Evolutionary conservation across 2,888 invertebrate genomes (phyloP), one percentile per base, ranked within the genome.

Genomic region (Rosalia funebris): DNA sequence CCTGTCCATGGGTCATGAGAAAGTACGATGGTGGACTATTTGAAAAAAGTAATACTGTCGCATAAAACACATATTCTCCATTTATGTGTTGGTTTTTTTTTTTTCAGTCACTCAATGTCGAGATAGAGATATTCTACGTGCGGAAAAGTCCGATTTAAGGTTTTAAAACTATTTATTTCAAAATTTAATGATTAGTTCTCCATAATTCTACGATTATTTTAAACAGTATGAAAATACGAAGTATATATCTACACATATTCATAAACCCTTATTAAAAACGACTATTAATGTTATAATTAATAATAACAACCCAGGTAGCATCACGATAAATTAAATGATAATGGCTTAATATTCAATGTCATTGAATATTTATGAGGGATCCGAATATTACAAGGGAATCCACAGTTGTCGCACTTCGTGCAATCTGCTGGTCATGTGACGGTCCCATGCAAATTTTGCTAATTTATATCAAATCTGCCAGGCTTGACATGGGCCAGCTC

Each of bases 381-480:
- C 41, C 31, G 41, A 52, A 52, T 52, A 52, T 52, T 52, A 31
- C 52, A 32, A 41, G 52, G 52, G 52, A 39, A 52, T 52, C 52
- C 41, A 32, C 57, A 57, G 48, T 57, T 57, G 57, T 57, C 46
- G 57, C 57, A 48, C 36, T 42, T 54, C 53, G 46, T 41, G 55
- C 65, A 65, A 65, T 65, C 62, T 65, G 65, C 47, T 58, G 65
- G 65, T 63, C 63, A 63, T 60, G 47, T 62, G 57, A 60, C 56
- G 54, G 71, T 74, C 74, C 73, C 72, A 77, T 77, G 77, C 77
- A 77, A 77, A 77, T 77, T 75, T 71, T 70, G 70, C 74, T 76
- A 75, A 77, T 76, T 76, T 75, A 72, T 73, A 72, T 75, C 70
- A 69, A 68, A 74, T 75, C 71, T 69, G 69, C 70, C 74, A 69